These are phyloP conservation scores for Temnothorax unifasciatus DNA, from an alignment of 2,888 invertebrate genomes.

Conservation along the genomic window DNA sequence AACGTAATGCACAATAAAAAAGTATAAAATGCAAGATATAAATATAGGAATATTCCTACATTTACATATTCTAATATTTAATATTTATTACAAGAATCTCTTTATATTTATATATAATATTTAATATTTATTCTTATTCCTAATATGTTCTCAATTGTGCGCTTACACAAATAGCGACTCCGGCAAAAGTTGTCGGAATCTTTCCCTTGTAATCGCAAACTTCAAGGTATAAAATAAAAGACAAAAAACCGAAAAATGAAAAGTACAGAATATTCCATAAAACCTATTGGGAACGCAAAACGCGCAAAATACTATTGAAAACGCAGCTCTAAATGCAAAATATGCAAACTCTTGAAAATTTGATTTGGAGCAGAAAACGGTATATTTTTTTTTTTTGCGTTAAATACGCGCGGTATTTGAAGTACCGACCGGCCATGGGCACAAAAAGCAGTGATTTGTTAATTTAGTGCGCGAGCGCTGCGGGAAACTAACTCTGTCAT, in stretches of 20 bases:
- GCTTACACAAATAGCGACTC: background rate
- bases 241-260: background rate
- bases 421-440: background rate
- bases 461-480: slow-evolving; percentile 45
- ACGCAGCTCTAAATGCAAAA: background rate
- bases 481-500: slow-evolving; percentile 49
- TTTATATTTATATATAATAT: too few relatives aligned
- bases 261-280: background rate
- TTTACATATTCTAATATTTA: too few relatives aligned
- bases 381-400: background rate
- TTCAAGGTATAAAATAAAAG: background rate
- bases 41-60: too few relatives aligned
- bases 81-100: too few relatives aligned
- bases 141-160: background rate
- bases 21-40: too few relatives aligned
- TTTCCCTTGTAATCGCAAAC: background rate
- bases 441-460: slow-evolving; percentile 50
- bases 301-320: background rate
- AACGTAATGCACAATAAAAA: too few relatives aligned
- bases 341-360: slow-evolving; percentile 16
- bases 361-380: background rate
- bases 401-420: slow-evolving; percentile 2
- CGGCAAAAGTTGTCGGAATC: background rate
- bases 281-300: background rate
- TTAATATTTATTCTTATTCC: too few relatives aligned